Evolutionary conservation across 2,113 vertebrate species (phyloP).

Genomic region (Tychaedon coryphoeus): DNA sequence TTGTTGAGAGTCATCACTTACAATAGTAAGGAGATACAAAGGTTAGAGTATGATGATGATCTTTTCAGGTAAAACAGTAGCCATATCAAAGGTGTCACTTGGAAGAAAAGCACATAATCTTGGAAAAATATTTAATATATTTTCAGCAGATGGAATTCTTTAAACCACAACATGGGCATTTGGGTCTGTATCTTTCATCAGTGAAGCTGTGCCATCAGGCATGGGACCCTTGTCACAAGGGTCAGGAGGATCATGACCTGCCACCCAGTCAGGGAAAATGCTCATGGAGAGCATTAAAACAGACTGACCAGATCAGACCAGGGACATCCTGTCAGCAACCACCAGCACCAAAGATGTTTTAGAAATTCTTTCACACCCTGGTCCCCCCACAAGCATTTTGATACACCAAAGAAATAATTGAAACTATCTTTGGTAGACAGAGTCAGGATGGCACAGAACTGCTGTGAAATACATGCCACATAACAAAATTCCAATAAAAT

Average conservation of each 20-base stretch:
- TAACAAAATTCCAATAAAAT: not conserved
- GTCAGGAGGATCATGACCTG: not conserved
- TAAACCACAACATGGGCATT: not conserved
- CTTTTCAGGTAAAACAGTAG: not conserved
- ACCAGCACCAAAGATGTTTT: not conserved
- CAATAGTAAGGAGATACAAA: not conserved
- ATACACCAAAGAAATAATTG: not conserved
- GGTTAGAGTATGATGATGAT: not conserved
- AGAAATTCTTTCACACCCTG: not conserved
- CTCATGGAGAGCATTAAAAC: not conserved
- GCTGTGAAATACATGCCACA: not conserved
- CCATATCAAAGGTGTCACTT: not conserved
- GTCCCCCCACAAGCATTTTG: rapidly evolving
- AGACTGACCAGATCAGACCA: not conserved
- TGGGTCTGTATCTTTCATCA: not conserved
- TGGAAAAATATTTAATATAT: not conserved
- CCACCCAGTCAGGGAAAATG: not conserved
- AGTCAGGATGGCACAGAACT: not conserved
- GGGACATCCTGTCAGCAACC: not conserved
- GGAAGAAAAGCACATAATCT: not conserved
- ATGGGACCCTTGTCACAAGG: not conserved
- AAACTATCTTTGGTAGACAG: not conserved
- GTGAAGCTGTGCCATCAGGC: not conserved
- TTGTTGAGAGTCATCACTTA: not conserved
- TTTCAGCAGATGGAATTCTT: not conserved